Percentiles rank a stretch among this genome's conserved stretches.
Evolutionary conservation across 2,113 vertebrate genomes (phyloP).

Genomic region (Prinia subflava): DNA sequence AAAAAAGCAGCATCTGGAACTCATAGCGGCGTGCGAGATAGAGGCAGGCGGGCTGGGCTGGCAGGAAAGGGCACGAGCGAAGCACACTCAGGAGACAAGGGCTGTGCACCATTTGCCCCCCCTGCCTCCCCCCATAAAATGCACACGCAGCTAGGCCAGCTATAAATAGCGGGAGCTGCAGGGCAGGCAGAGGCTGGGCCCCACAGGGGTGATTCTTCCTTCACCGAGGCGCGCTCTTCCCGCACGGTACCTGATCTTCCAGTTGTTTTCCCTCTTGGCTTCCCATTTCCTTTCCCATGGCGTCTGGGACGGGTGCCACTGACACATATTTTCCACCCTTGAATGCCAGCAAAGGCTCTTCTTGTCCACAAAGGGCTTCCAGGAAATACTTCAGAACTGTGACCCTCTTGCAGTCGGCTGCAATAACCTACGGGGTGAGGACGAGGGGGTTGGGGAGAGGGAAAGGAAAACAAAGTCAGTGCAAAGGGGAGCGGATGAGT

Average conservation of each 20-base stretch:
- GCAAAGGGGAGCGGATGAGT: slow-evolving; percentile 47
- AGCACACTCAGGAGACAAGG: slow-evolving; percentile 64
- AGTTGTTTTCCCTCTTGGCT: slow-evolving; percentile 84
- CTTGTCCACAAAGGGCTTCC: slow-evolving; percentile 98
- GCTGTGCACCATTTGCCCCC: slow-evolving; percentile 7
- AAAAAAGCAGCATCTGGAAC: slow-evolving; percentile 78
- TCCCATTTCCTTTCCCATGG: slow-evolving; percentile 81
- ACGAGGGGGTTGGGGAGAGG: slow-evolving; percentile 40
- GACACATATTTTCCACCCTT: slow-evolving; percentile 99
- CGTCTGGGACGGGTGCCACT: slow-evolving; percentile 86
- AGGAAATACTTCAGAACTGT: slow-evolving; percentile 99
- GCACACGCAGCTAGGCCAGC: slow-evolving; percentile 39
- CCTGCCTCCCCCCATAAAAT: background rate
- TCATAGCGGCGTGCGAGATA: slow-evolving; percentile 65
- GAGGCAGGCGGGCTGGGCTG: slow-evolving; percentile 57
- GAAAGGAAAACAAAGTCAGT: slow-evolving; percentile 71
- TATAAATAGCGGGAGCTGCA: slow-evolving; percentile 69
- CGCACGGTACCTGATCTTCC: slow-evolving; percentile 94
- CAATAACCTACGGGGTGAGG: slow-evolving; percentile 85
- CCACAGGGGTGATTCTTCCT: slow-evolving; percentile 66
- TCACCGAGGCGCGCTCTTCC: slow-evolving; percentile 68
- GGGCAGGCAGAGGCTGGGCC: slow-evolving; percentile 55
- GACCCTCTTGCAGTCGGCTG: slow-evolving; percentile 97
- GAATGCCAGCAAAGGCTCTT: slow-evolving; percentile 98
- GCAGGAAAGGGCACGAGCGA: slow-evolving; percentile 71